A percentile compares a stretch with the other conserved stretches of the same genome.
phyloP scores from a whole-genome alignment of 2,113 vertebrate genomes.

The Microcebus ravelobensis region DNA sequence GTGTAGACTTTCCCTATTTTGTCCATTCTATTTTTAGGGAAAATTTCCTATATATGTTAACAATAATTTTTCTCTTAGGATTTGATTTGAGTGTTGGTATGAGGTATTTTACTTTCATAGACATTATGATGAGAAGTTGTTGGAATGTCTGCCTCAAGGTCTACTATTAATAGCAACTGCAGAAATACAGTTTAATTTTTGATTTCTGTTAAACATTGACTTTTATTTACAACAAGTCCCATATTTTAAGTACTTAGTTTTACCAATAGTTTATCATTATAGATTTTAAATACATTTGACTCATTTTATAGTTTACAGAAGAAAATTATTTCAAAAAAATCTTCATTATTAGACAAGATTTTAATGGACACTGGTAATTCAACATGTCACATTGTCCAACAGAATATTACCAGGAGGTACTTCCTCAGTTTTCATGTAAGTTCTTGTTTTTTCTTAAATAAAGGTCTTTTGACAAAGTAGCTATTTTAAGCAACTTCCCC shows the following conservation, averaged over 20 bases:
- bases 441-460: conserved; percentile 74
- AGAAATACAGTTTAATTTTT: neutral
- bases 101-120: conserved; percentile 39
- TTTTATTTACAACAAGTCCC: neutral
- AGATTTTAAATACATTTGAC: conserved; percentile 80
- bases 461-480: conserved; percentile 63
- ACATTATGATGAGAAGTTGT: neutral
- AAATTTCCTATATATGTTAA: neutral
- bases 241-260: neutral
- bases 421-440: conserved; percentile 75
- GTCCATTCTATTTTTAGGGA: neutral
- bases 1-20: neutral
- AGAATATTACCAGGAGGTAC: conserved; percentile 78
- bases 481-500: conserved; percentile 42
- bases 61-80: neutral
- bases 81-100: neutral
- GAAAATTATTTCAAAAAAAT: conserved; percentile 76
- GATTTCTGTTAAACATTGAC: neutral
- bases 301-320: conserved; percentile 81
- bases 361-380: conserved; percentile 80
- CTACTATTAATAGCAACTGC: neutral
- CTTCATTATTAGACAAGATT: conserved; percentile 72
- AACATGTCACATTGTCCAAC: conserved; percentile 74
- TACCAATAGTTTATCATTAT: neutral
- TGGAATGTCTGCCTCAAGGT: neutral